These are phyloP conservation scores for Xanthia togata DNA, from an alignment of 2,888 invertebrate genomes.

Conservation along the genomic window DNA sequence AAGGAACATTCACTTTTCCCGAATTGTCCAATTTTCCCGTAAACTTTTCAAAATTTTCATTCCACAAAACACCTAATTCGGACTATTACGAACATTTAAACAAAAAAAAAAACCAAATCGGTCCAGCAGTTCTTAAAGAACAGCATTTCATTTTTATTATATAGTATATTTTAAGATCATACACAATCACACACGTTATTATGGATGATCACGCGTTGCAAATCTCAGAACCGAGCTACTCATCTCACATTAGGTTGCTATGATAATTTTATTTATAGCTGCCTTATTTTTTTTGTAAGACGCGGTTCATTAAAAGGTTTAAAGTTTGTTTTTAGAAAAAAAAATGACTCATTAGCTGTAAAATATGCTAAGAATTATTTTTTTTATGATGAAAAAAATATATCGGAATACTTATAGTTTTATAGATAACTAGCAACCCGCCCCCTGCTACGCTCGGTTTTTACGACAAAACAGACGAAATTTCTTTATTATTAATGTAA, in stretches of 20 bases:
- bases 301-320: slow-evolving; percentile 1
- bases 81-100: background rate
- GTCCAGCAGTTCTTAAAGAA: too few relatives aligned
- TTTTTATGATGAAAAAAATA: too few relatives aligned
- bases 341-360: background rate
- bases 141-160: background rate
- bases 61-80: background rate
- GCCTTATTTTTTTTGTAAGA: slow-evolving; percentile 13
- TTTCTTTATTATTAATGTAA: background rate
- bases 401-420: too few relatives aligned
- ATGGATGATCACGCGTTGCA: slow-evolving; percentile 53
- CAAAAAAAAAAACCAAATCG: too few relatives aligned
- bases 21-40: background rate
- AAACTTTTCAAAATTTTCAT: background rate
- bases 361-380: background rate
- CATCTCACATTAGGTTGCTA: slow-evolving; percentile 32
- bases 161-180: slow-evolving; percentile 31
- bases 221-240: slow-evolving; percentile 49
- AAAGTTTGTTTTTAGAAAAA: background rate
- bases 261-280: slow-evolving; percentile 53
- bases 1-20: too few relatives aligned
- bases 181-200: slow-evolving; percentile 26
- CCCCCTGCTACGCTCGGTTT: too few relatives aligned
- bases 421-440: too few relatives aligned
- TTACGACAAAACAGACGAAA: too few relatives aligned